Evolutionary conservation across 2,888 invertebrate genomes (phyloP).

Genomic region (Julus scandinavius): DNA sequence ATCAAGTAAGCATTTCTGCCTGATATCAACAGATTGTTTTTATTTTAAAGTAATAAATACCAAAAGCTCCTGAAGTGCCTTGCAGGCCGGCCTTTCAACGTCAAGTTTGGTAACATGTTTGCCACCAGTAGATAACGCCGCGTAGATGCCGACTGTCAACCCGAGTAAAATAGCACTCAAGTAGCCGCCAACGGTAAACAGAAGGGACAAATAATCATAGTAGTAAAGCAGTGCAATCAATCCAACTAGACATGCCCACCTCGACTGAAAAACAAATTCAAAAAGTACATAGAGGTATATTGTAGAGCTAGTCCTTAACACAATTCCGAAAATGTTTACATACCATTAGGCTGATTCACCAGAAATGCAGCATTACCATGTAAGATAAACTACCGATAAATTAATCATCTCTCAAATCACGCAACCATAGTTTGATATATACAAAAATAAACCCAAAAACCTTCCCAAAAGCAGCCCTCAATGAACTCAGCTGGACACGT

Average conservation of each 20-base stretch:
- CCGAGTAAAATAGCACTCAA: constrained; percentile 45
- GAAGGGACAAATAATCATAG: constrained; percentile 12
- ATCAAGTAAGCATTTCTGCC: not conserved
- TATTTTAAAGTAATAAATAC: constrained; percentile 10
- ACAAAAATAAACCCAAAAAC: too few relatives aligned
- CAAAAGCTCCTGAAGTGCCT: constrained; percentile 47
- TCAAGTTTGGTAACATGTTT: constrained; percentile 9
- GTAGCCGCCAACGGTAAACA: constrained; percentile 38
- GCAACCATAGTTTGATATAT: too few relatives aligned
- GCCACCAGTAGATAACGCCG: constrained; percentile 44
- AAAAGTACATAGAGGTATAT: not conserved
- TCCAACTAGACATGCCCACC: constrained; percentile 53
- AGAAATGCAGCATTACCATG: not conserved
- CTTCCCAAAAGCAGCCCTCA: too few relatives aligned
- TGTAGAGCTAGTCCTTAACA: not conserved
- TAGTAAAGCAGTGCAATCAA: constrained; percentile 22
- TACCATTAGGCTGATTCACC: not conserved
- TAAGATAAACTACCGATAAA: not conserved
- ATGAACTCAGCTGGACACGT: too few relatives aligned
- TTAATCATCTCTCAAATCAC: too few relatives aligned
- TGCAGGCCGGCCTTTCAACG: constrained; percentile 22
- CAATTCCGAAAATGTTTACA: not conserved
- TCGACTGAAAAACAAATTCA: not conserved
- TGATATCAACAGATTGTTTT: not conserved
- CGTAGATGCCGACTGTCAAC: constrained; percentile 38